phyloP scores from a whole-genome alignment of 1,140 invertebrate genomes.

The Pectinophora gossypiella region DNA sequence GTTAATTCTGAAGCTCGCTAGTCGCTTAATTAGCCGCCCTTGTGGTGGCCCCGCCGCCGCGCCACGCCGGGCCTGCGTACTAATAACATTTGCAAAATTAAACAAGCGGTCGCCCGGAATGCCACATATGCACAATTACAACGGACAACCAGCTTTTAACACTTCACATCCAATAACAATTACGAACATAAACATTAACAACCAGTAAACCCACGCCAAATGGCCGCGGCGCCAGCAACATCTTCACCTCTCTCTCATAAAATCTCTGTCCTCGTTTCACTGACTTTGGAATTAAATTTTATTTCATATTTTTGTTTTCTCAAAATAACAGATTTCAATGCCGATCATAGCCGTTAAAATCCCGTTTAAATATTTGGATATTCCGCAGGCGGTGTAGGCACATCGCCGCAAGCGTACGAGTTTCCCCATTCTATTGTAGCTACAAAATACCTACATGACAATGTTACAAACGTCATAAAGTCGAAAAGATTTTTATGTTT shows the following conservation, averaged over 20 bases:
- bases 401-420: slow-evolving; percentile 4
- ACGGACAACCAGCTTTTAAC: slow-evolving; percentile 13
- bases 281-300: too few relatives aligned
- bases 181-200: too few relatives aligned
- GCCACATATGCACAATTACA: slow-evolving; percentile 18
- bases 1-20: slow-evolving; percentile 35
- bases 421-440: background rate
- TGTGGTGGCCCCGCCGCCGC: slow-evolving; percentile 35
- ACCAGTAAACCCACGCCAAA: too few relatives aligned
- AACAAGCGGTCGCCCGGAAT: slow-evolving; percentile 32
- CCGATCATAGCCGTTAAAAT: too few relatives aligned
- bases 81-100: slow-evolving; percentile 64
- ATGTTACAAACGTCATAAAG: slow-evolving; percentile 26
- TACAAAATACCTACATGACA: slow-evolving; percentile 12
- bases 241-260: too few relatives aligned
- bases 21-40: slow-evolving; percentile 55
- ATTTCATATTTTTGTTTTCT: too few relatives aligned
- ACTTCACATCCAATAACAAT: slow-evolving; percentile 34
- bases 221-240: too few relatives aligned
- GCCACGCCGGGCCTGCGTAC: slow-evolving; percentile 9
- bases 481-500: slow-evolving; percentile 26
- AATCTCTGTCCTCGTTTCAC: too few relatives aligned
- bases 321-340: too few relatives aligned
- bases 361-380: too few relatives aligned
- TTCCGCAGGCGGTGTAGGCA: background rate